phyloP scores from a whole-genome alignment of 2,888 invertebrate genomes.

The Brachyopa scutellaris region DNA sequence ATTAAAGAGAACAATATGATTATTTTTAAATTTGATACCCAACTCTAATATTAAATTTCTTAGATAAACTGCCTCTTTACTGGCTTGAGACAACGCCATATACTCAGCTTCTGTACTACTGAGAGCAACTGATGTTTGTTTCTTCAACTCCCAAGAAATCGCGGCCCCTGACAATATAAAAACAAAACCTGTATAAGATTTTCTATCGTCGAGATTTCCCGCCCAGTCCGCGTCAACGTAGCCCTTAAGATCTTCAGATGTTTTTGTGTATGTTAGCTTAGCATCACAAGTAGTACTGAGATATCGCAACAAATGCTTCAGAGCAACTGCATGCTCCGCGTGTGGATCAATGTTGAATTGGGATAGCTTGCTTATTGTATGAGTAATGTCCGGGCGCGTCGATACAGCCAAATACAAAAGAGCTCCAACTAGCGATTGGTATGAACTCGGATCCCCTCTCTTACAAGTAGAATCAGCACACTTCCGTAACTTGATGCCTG shows the following conservation, averaged over 20 bases:
- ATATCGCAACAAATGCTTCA: conserved; percentile 38
- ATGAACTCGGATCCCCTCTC: background rate
- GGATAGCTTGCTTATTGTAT: conserved; percentile 15
- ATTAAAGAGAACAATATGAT: conserved; percentile 13
- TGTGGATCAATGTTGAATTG: conserved; percentile 33
- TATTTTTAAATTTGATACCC: background rate
- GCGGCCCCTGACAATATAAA: conserved; percentile 32
- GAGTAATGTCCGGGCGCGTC: conserved; percentile 48
- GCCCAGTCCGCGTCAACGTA: conserved; percentile 49
- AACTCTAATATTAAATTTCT: conserved; percentile 27
- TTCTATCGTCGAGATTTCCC: conserved; percentile 18
- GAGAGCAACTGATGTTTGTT: conserved; percentile 41
- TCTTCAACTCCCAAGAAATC: conserved; percentile 42
- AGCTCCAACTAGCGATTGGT: conserved; percentile 48
- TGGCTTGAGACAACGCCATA: conserved; percentile 39
- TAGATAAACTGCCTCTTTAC: conserved; percentile 30
- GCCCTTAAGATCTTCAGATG: conserved; percentile 7
- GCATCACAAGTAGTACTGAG: conserved; percentile 4
- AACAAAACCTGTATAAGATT: conserved; percentile 37
- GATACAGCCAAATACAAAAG: conserved; percentile 27
- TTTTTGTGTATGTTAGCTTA: conserved; percentile 26
- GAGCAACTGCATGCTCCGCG: conserved; percentile 11
- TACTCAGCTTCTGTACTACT: conserved; percentile 53
- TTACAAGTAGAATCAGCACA: background rate
- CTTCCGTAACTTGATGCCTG: background rate